phyloP scores from a whole-genome alignment of 2,113 vertebrate species.

The Aldabrachelys gigantea region DNA sequence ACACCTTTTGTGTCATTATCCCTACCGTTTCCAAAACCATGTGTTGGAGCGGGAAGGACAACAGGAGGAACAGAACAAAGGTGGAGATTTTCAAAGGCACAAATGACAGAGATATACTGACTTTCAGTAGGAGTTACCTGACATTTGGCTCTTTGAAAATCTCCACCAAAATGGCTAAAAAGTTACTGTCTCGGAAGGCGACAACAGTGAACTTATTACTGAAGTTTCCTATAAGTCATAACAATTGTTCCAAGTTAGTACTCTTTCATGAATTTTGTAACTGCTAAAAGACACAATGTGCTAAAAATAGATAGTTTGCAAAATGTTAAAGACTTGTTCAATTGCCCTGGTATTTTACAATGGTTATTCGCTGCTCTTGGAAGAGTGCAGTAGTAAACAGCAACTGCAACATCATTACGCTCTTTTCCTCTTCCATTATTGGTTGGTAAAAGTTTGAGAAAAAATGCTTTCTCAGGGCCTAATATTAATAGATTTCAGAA shows the following conservation, averaged over 20 bases:
- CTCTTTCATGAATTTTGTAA: background rate
- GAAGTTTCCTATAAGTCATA: background rate
- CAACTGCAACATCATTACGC: background rate
- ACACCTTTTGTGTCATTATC: background rate
- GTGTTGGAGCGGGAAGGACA: background rate
- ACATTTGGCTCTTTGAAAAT: background rate
- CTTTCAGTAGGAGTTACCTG: background rate
- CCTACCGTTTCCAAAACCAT: background rate
- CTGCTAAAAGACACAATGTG: background rate
- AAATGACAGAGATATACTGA: background rate
- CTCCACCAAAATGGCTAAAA: background rate
- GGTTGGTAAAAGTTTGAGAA: background rate
- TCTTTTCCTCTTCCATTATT: background rate
- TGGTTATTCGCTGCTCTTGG: background rate
- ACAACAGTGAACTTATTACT: background rate
- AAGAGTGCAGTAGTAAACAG: background rate
- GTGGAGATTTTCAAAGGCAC: background rate
- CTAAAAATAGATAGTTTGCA: background rate
- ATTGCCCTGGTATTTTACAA: background rate
- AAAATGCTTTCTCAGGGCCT: background rate
- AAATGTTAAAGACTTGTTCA: background rate
- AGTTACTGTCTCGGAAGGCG: background rate
- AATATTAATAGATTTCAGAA: background rate
- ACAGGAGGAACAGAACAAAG: background rate
- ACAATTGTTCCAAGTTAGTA: background rate